Conservation (phyloP, 2,113 vertebrate species). For the Copsychus sechellarum region DNA sequence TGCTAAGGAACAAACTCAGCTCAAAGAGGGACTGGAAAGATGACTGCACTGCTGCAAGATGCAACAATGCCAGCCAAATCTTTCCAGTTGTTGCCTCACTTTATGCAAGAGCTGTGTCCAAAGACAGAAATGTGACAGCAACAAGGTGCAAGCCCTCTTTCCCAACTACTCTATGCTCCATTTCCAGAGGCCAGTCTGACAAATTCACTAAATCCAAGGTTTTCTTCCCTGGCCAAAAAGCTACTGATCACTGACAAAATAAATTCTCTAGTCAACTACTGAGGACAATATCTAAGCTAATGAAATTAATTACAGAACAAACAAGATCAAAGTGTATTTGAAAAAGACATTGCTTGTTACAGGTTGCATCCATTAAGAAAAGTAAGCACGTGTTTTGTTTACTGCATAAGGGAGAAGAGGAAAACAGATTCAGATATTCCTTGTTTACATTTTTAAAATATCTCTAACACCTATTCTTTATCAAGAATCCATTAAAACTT, state of each 20-base stretch:
- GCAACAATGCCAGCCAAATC: conserved; percentile 63
- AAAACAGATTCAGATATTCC: not conserved
- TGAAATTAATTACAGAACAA: not conserved
- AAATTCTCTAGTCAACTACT: not conserved
- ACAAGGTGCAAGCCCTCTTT: conserved; percentile 32
- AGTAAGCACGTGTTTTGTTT: not conserved
- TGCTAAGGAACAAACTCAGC: conserved; percentile 61
- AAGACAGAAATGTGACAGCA: conserved; percentile 67
- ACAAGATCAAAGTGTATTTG: not conserved
- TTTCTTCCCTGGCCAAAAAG: not conserved
- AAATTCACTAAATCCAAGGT: conserved; percentile 6
- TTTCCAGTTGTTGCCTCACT: conserved; percentile 73
- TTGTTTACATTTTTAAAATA: not conserved
- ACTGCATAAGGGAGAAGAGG: not conserved
- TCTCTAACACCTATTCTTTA: not conserved
- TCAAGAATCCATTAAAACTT: not conserved
- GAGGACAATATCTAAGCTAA: not conserved
- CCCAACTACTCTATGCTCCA: not conserved
- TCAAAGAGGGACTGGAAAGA: conserved; percentile 49
- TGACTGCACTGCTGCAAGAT: conserved; percentile 63
- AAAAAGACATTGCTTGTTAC: not conserved
- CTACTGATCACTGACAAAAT: not conserved
- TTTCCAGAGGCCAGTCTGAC: conserved; percentile 21
- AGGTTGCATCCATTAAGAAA: not conserved
- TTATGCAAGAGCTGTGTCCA: conserved; percentile 55